phyloP scores from a whole-genome alignment of 2,888 invertebrate genomes.

The Xestia ashworthii region DNA sequence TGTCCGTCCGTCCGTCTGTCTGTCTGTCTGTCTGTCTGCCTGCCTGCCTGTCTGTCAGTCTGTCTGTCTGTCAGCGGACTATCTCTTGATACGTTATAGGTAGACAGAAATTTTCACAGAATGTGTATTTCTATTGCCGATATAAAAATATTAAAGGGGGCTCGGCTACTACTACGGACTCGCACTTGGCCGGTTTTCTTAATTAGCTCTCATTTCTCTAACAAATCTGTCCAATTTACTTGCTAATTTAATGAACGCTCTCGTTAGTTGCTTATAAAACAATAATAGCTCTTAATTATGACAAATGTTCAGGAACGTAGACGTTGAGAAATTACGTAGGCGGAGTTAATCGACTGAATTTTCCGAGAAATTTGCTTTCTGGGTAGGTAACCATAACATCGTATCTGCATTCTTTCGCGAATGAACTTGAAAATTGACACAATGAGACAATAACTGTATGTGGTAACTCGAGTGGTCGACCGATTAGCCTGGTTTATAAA shows the following conservation, averaged over 20 bases:
- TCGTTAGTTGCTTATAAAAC: constrained; percentile 33
- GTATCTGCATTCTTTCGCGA: constrained; percentile 34
- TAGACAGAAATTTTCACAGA: too few relatives aligned
- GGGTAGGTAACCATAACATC: constrained; percentile 19
- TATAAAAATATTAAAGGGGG: too few relatives aligned
- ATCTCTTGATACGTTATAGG: too few relatives aligned
- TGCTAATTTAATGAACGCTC: constrained; percentile 42
- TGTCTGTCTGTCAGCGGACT: too few relatives aligned
- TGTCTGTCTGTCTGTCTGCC: too few relatives aligned
- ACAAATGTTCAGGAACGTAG: constrained; percentile 31
- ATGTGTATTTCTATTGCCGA: too few relatives aligned
- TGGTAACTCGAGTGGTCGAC: constrained; percentile 23
- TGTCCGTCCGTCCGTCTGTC: too few relatives aligned
- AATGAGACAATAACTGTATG: constrained; percentile 38
- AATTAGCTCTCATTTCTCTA: constrained; percentile 24
- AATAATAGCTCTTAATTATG: constrained; percentile 50
- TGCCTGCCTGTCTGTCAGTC: too few relatives aligned
- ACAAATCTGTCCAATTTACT: constrained; percentile 36
- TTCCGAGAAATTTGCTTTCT: constrained; percentile 38
- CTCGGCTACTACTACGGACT: too few relatives aligned
- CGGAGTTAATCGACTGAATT: constrained; percentile 37
- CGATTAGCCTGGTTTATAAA: constrained; percentile 46
- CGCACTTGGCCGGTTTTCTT: background rate
- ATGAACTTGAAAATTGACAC: constrained; percentile 38
- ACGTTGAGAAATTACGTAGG: constrained; percentile 21